These are phyloP conservation scores for Thunnus thynnus DNA, from an alignment of 2,113 vertebrate genomes.

Conservation along the genomic window DNA sequence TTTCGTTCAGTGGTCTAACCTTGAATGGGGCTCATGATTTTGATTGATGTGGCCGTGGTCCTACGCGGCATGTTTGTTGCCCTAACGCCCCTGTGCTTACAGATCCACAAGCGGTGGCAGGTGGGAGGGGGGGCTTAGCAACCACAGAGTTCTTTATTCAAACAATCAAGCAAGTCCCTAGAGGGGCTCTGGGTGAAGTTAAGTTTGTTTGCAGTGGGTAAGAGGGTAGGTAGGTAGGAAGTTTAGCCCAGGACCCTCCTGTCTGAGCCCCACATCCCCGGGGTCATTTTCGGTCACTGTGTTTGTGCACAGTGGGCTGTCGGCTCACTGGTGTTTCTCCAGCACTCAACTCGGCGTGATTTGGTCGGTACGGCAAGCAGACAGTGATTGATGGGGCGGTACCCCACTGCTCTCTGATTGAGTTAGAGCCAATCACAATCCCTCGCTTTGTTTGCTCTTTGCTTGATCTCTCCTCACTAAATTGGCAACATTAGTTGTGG, in stretches of 20 bases:
- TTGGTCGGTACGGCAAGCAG: conserved; percentile 63
- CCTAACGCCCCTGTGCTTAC: conserved; percentile 58
- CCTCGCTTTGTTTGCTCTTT: conserved; percentile 76
- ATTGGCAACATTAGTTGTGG: conserved; percentile 65
- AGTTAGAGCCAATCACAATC: conserved; percentile 75
- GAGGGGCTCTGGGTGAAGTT: conserved; percentile 33
- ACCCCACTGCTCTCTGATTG: conserved; percentile 79
- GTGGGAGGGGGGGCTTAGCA: neutral
- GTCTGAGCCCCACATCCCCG: conserved; percentile 33
- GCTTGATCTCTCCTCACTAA: conserved; percentile 72
- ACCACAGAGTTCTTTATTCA: conserved; percentile 54
- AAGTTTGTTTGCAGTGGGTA: conserved; percentile 68
- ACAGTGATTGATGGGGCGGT: conserved; percentile 83
- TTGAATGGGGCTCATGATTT: conserved; percentile 70
- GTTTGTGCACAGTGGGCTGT: conserved; percentile 53
- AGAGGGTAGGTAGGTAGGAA: conserved; percentile 54
- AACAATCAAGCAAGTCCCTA: conserved; percentile 61
- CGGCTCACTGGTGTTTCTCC: conserved; percentile 53
- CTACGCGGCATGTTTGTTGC: conserved; percentile 64
- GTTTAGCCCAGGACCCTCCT: conserved; percentile 24
- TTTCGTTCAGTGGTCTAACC: conserved; percentile 72
- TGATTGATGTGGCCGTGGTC: conserved; percentile 77
- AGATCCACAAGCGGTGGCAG: conserved; percentile 44
- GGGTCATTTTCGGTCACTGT: conserved; percentile 60
- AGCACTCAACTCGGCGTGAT: conserved; percentile 58